Evolutionary conservation across 2,888 invertebrate species (phyloP).

Genomic region (Drosophila bunnanda): DNA sequence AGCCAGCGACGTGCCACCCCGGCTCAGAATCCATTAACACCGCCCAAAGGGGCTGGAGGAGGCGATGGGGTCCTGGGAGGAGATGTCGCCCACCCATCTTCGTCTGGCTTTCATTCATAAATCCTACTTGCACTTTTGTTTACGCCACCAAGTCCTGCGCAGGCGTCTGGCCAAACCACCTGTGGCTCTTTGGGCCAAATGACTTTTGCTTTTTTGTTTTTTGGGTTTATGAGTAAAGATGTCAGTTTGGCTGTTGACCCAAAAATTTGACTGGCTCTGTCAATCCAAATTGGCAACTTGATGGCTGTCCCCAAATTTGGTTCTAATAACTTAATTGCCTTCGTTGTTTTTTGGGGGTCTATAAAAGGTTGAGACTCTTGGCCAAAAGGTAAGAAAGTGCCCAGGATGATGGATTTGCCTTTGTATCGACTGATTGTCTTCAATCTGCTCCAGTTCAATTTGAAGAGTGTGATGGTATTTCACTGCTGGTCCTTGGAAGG

Average conservation of each 20-base stretch:
- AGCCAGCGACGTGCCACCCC: slow-evolving; percentile 51
- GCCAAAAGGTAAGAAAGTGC: neutral
- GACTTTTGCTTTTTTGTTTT: neutral
- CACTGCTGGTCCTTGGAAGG: slow-evolving; percentile 78
- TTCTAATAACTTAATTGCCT: slow-evolving; percentile 57
- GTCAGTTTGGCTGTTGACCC: slow-evolving; percentile 10
- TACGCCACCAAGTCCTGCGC: slow-evolving; percentile 65
- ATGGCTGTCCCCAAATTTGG: slow-evolving; percentile 51
- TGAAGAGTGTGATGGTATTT: slow-evolving; percentile 69
- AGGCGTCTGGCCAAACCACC: slow-evolving; percentile 48
- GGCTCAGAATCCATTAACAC: slow-evolving; percentile 71
- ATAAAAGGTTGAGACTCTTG: slow-evolving; percentile 49
- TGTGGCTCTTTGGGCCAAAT: slow-evolving; percentile 24
- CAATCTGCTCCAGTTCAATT: slow-evolving; percentile 69
- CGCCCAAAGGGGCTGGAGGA: neutral
- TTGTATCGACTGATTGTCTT: slow-evolving; percentile 74
- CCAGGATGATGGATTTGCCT: slow-evolving; percentile 48
- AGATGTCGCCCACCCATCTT: neutral
- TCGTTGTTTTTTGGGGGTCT: slow-evolving; percentile 17
- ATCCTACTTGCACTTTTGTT: slow-evolving; percentile 56
- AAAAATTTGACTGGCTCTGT: slow-evolving; percentile 37
- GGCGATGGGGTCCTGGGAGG: neutral
- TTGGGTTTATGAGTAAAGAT: neutral
- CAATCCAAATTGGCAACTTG: slow-evolving; percentile 39
- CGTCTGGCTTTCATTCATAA: slow-evolving; percentile 67